Evolutionary conservation across 2,888 invertebrate genomes (phyloP).

Genomic region (Agrilus cyanescens): DNA sequence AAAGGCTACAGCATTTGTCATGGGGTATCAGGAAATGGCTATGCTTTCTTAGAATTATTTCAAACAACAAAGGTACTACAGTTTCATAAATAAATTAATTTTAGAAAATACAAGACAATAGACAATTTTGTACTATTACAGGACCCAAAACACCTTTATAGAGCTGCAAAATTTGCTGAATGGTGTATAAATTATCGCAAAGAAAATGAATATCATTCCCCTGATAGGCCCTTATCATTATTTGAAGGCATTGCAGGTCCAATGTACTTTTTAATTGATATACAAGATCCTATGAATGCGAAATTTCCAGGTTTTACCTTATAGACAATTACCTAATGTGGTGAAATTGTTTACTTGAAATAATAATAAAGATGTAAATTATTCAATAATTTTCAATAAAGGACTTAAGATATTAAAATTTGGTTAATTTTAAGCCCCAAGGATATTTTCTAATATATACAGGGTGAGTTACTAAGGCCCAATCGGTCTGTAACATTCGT

Average conservation of each 20-base stretch:
- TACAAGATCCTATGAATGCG: constrained; percentile 50
- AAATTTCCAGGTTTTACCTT: constrained; percentile 59
- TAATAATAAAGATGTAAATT: too few species aligned
- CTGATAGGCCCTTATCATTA: constrained; percentile 72
- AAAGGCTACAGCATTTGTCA: constrained; percentile 86
- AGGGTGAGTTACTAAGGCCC: too few species aligned
- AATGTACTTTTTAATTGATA: constrained; percentile 61
- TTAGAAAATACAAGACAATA: not conserved
- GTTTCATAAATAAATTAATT: not conserved
- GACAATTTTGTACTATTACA: constrained; percentile 28
- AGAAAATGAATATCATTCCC: constrained; percentile 54
- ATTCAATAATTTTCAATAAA: too few species aligned
- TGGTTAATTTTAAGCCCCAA: too few species aligned
- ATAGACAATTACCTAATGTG: constrained; percentile 13
- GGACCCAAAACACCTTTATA: constrained; percentile 59
- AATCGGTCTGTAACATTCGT: too few species aligned
- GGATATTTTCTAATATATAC: too few species aligned
- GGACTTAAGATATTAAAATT: too few species aligned
- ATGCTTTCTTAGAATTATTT: constrained; percentile 66
- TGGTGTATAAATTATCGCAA: constrained; percentile 64
- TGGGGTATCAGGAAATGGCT: constrained; percentile 80
- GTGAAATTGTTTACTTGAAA: too few species aligned
- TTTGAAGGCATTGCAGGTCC: constrained; percentile 76
- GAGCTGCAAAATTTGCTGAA: constrained; percentile 67
- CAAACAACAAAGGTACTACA: constrained; percentile 54